These are phyloP conservation scores for Ophion ellenae DNA, from an alignment of 2,888 invertebrate genomes.

Conservation along the genomic window DNA sequence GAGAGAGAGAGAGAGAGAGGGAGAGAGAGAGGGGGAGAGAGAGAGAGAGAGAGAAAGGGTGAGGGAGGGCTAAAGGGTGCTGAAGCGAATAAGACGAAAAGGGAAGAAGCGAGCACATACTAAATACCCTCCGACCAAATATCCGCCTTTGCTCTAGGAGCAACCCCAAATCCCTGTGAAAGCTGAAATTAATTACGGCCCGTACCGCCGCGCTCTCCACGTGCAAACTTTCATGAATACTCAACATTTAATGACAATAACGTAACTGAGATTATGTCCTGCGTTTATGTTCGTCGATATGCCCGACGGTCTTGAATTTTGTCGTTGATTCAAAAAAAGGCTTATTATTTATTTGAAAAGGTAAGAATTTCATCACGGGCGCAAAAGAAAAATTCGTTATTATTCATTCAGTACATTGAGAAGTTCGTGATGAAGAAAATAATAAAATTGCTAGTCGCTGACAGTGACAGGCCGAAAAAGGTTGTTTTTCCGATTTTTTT, in stretches of 20 bases:
- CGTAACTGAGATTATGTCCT: slow-evolving; percentile 22
- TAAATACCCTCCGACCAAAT: slow-evolving; percentile 56
- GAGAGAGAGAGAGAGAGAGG: no score
- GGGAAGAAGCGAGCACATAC: slow-evolving; percentile 43
- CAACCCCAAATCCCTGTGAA: slow-evolving; percentile 66
- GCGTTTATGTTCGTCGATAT: background rate
- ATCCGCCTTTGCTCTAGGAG: slow-evolving; percentile 48
- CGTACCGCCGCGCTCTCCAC: slow-evolving; percentile 32
- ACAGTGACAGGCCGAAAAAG: no score
- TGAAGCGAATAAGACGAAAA: slow-evolving; percentile 49
- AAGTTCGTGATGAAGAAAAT: no score
- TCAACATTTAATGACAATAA: slow-evolving; percentile 64
- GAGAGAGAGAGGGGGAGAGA: no score
- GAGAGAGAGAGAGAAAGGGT: background rate
- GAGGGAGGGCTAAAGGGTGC: background rate
- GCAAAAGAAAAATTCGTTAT: no score
- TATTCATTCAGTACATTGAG: no score
- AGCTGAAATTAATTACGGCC: slow-evolving; percentile 71
- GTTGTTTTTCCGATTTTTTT: no score
- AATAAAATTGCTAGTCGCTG: no score
- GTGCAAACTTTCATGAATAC: slow-evolving; percentile 62
- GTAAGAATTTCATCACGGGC: background rate
- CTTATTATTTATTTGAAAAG: background rate
- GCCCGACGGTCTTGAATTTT: background rate
- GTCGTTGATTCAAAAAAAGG: background rate